A percentile compares a stretch with the other conserved stretches of the same genome.
Conservation (phyloP, 2,113 vertebrate species). For the Calidris pygmaea region DNA sequence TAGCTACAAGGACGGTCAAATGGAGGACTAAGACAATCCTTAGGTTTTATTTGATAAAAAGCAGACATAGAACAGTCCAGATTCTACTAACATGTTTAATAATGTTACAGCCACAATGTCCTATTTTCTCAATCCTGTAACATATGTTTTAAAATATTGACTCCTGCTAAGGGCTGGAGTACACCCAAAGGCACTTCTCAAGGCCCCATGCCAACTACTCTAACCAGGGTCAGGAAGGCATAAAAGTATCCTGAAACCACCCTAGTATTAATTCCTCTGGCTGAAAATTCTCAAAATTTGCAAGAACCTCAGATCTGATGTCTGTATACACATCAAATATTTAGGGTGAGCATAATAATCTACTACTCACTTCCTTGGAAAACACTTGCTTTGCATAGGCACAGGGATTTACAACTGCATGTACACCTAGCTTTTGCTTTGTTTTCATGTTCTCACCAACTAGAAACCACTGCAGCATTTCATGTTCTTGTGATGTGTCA, state of each 20-base stretch:
- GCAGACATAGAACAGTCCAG: neutral
- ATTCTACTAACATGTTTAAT: neutral
- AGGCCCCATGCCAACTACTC: neutral
- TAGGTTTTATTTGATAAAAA: neutral
- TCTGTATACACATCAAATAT: neutral
- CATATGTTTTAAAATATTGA: neutral
- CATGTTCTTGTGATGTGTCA: neutral
- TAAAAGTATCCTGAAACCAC: neutral
- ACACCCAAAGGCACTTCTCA: neutral
- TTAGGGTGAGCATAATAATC: neutral
- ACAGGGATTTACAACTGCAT: neutral
- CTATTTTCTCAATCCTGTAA: neutral
- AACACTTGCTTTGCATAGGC: neutral
- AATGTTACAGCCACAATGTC: neutral
- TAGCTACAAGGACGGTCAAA: neutral
- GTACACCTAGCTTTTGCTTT: neutral
- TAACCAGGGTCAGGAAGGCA: neutral
- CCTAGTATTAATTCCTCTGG: neutral
- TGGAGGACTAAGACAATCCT: neutral
- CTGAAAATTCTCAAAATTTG: neutral
- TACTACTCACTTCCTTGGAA: neutral
- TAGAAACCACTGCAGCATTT: neutral
- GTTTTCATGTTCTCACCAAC: neutral
- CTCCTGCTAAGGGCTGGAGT: neutral
- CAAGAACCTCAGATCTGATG: neutral